phyloP scores from a whole-genome alignment of 1,140 invertebrate species.

The Drosophila baimaii region DNA sequence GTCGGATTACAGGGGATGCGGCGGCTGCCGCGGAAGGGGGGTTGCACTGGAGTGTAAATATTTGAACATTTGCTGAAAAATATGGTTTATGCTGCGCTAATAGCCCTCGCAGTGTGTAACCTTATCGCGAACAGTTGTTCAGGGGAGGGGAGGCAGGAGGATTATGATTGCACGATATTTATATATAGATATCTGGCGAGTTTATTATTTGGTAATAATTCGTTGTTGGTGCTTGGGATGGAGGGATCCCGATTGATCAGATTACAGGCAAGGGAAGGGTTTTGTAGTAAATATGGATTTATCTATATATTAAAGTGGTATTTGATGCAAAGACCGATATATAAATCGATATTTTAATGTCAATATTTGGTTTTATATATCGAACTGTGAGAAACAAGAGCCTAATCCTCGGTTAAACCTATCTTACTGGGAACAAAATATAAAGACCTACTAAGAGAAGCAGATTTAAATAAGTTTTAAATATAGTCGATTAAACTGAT shows the following conservation, averaged over 20 bases:
- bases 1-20: conserved; percentile 65
- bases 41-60: conserved; percentile 64
- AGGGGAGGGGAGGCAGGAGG: background rate
- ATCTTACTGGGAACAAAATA: no score
- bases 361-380: no score
- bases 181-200: background rate
- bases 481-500: no score
- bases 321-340: no score
- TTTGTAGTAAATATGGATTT: no score
- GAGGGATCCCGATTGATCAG: background rate
- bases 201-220: conserved; percentile 11
- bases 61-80: conserved; percentile 81
- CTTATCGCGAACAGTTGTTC: conserved; percentile 72
- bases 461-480: no score
- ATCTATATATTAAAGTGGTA: no score
- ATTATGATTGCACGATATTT: conserved; percentile 25
- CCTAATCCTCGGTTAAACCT: no score
- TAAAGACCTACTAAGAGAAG: no score
- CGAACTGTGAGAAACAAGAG: no score
- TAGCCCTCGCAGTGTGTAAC: conserved; percentile 65
- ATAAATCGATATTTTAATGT: no score
- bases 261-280: no score
- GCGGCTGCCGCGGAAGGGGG: conserved; percentile 11
- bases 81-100: conserved; percentile 78
- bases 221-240: background rate